Conservation (phyloP, 2,113 vertebrate species). For the Sprattus sprattus region DNA sequence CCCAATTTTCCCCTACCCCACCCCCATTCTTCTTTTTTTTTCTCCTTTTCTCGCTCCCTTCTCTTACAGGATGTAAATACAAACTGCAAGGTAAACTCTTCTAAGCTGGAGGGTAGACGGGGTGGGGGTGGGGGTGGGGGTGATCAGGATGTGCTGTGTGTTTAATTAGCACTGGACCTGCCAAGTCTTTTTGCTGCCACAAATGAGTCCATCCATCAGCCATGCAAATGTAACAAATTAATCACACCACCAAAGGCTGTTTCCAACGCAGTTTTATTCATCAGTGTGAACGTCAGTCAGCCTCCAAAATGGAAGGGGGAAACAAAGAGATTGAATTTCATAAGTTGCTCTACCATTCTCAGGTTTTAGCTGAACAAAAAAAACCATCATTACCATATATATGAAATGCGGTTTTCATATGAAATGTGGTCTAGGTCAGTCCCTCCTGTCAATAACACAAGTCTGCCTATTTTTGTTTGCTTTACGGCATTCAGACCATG, state of each 20-base stretch:
- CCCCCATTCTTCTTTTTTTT: conserved; percentile 25
- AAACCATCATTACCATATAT: background rate
- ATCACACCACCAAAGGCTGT: conserved; percentile 30
- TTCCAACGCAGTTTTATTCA: conserved; percentile 25
- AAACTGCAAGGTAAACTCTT: background rate
- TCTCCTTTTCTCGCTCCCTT: conserved; percentile 20
- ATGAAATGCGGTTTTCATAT: background rate
- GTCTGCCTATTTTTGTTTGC: background rate
- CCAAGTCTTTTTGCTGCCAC: conserved; percentile 19
- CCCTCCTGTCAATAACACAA: background rate
- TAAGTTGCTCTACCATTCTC: background rate
- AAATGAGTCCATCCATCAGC: conserved; percentile 40
- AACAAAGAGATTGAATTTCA: background rate
- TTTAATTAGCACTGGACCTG: conserved; percentile 49
- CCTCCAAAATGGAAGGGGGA: background rate
- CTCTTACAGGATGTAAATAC: conserved; percentile 53
- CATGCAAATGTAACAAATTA: conserved; percentile 38
- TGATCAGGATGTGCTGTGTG: conserved; percentile 36
- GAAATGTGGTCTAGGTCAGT: background rate
- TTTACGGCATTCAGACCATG: background rate
- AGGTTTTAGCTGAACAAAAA: background rate
- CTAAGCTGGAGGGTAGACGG: background rate
- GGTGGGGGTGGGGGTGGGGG: background rate
- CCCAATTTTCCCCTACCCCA: conserved; percentile 58
- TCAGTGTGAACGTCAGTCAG: conserved; percentile 13